A percentile compares a stretch with the other conserved stretches of the same genome.
Conservation (phyloP, 2,113 vertebrate genomes). For the Microcebus ravelobensis region DNA sequence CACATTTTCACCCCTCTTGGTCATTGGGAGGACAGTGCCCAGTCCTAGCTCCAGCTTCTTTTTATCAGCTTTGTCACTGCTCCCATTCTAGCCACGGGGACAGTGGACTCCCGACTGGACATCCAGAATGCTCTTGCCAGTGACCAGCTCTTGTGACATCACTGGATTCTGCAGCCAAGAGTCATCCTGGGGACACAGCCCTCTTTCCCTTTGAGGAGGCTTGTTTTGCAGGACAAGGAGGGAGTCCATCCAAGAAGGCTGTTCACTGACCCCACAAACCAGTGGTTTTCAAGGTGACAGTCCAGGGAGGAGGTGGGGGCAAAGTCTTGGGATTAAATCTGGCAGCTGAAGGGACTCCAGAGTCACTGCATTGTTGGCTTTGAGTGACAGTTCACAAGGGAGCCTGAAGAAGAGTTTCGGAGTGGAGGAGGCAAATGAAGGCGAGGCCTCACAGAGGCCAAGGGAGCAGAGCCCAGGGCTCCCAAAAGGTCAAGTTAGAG, state of each 20-base stretch:
- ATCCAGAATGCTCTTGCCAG: background rate
- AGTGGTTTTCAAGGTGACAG: background rate
- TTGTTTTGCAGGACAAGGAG: too few relatives aligned
- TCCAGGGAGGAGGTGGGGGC: background rate
- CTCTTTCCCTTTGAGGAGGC: background rate
- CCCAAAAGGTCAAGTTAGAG: background rate
- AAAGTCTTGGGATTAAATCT: background rate
- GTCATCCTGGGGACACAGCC: accelerated
- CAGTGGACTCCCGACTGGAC: background rate
- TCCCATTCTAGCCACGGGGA: background rate
- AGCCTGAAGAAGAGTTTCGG: background rate
- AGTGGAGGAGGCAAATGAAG: background rate
- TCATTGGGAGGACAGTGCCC: accelerated
- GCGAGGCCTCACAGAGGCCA: accelerated
- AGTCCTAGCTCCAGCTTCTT: background rate
- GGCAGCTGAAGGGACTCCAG: background rate
- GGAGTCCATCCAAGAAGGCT: too few relatives aligned
- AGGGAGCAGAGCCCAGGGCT: background rate
- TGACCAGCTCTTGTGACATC: slow-evolving; percentile 47
- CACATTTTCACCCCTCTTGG: background rate
- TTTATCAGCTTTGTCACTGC: background rate
- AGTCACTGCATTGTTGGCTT: background rate
- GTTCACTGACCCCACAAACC: background rate
- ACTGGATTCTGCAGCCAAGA: background rate
- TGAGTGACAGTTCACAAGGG: background rate